Evolutionary conservation across 2,797 vertebrate genomes (phyloP), one percentile per base, ranked within the genome.

Genomic region (Uromys caudimaculatus): DNA sequence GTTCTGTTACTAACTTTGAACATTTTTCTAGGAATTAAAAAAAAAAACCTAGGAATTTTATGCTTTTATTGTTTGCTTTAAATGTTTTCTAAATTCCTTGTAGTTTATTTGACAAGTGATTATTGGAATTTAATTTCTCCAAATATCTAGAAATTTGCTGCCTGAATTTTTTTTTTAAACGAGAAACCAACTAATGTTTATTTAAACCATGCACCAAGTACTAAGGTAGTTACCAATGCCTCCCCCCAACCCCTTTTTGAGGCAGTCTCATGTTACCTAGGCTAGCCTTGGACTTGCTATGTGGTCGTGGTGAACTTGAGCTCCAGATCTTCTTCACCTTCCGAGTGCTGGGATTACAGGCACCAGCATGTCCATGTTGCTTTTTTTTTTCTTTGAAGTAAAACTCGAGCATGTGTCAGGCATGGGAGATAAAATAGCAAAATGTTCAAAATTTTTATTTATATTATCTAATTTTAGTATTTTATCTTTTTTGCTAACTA

Each of bases 51-150:
- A 84, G 81, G 60, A 44, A 21, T 62, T 62, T 64, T 91, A 6
- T 82, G 1, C 75, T 90, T 83, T 87, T 84, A 85, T 88, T 93
- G 67, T 83, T 93, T 73, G 73, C 92, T 96, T 95, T 29, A 96
- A 67, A 17, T 97, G 77, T 73, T 95, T 95, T 89, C 64, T 85
- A 67, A 93, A 71, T 83, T 92, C 10, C 17, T 95, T 71, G 10
- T 95, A 67, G 8, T 69, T 95, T 90, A 44, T 64, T 94, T 91
- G 44, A 7, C n/a, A 47, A 29, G 13, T 92, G 17, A 67, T 88
- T 92, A 71, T 76, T 93, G 85, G 32, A 83, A 90, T 83, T 76
- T 86, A 64, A 19, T 91, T 93, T 95, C 67, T 58, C 44, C 32
- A 93, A 58, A 77, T 82, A 82, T 47, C 47, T 94, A 79, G 35